Base-by-base conservation (phyloP, 2,113 vertebrate species). In the Xiphophorus couchianus region DNA sequence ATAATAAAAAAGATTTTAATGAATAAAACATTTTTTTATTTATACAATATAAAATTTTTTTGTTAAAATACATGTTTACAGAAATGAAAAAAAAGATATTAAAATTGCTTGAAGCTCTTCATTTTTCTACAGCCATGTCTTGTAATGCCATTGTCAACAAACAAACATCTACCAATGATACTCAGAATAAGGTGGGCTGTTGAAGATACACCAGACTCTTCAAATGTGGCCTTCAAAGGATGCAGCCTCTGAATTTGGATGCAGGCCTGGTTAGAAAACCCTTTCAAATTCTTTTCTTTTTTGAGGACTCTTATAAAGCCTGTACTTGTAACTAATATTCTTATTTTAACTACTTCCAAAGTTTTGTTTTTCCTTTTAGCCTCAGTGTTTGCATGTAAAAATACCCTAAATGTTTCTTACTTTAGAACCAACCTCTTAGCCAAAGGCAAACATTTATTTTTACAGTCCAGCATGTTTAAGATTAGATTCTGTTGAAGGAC, bases 371-470 rank as follows among this genome's bases (percentile, higher is more conserved):
- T 37, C 35, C 35, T 11, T 48, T 35, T 35, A 27, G 77, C 71
- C 54, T 66, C 25, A 28, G 28, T 78, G 61, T 86, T 85, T 76
- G 58, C 29, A 54, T 77, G 33, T 37, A 64, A 76, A 86, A 83
- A 87, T 83, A 71, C 17, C 27, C 48, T 69, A 60, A 61, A 58
- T 22, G 44, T 65, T 67, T 68, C 70, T 71, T 85, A 73, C 76
- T 61, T 73, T 68, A 71, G 44, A 62, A 44, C 74, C 29, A 69
- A 44, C 29, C 37, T n/a, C 39, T 48, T 63, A 73, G 68, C 75
- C 71, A 80, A 73, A 51, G 72, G 83, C 69, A 81, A 86, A 84
- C 76, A 71, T 80, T 66, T 54, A 77, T 58, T 74, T 62, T 74
- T 63, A 30, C 76, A 42, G 44, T 54, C 19, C 27, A 75, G 22